A percentile compares a stretch with the other conserved stretches of the same genome.
Evolutionary conservation across 2,888 invertebrate species (phyloP).

Genomic region (Sipha maydis): DNA sequence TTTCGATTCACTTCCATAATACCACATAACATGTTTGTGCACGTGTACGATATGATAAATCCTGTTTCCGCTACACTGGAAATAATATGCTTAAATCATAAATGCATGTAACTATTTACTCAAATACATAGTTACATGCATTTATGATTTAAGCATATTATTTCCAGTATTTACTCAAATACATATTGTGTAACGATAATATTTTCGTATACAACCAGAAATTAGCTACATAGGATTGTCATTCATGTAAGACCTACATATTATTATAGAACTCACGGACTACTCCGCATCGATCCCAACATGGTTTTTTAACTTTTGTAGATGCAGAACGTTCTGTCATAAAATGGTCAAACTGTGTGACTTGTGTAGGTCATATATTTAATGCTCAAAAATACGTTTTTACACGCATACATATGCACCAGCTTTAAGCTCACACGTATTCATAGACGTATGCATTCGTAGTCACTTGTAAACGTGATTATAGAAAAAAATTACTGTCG

Average conservation of each 20-base stretch:
- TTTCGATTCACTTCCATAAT: too few relatives aligned
- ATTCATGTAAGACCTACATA: slow-evolving; percentile 13
- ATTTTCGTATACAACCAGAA: background rate
- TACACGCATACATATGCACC: too few relatives aligned
- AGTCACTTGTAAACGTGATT: too few relatives aligned
- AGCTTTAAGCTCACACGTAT: too few relatives aligned
- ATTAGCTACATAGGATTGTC: background rate
- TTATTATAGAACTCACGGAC: background rate
- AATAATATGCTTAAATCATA: too few relatives aligned
- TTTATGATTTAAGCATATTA: too few relatives aligned
- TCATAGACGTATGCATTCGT: too few relatives aligned
- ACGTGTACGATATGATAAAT: background rate
- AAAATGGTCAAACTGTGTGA: slow-evolving; percentile 2
- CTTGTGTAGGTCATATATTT: too few relatives aligned
- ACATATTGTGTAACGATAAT: background rate
- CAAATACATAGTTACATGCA: background rate
- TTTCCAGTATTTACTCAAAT: too few relatives aligned
- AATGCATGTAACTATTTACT: background rate
- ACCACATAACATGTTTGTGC: too few relatives aligned
- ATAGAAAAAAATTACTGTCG: too few relatives aligned
- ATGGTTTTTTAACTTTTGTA: background rate
- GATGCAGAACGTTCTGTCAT: background rate
- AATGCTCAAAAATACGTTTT: too few relatives aligned
- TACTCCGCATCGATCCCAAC: background rate
- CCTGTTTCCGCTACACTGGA: background rate